Conservation (phyloP, 37 sponge, comb jelly and placozoan genomes). For the Sycon ciliatum region DNA sequence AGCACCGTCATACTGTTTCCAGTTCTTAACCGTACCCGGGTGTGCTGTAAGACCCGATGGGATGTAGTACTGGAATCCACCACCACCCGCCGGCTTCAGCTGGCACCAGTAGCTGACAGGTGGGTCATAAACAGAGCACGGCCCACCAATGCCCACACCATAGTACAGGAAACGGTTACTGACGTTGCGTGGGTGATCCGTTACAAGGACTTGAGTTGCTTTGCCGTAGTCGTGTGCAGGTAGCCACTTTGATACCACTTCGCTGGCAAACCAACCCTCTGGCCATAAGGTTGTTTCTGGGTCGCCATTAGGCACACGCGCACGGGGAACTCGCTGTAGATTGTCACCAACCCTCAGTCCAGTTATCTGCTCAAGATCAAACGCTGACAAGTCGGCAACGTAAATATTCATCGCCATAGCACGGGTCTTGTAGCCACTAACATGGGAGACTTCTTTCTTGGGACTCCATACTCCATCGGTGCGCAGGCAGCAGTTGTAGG, state of each 20-base stretch:
- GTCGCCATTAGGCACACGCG: conserved; percentile 23
- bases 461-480: neutral
- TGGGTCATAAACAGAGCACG: conserved; percentile 14
- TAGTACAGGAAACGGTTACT: conserved; percentile 5
- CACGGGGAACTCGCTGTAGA: conserved; percentile 1
- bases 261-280: neutral
- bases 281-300: too few relatives aligned
- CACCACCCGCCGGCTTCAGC: neutral
- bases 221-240: neutral
- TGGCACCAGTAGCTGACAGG: conserved; percentile 26
- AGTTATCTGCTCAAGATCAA: neutral
- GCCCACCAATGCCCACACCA: conserved; percentile 24
- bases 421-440: neutral
- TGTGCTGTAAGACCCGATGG: conserved; percentile 31
- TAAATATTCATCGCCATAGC: neutral
- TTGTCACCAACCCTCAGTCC: conserved; percentile 44
- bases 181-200: too few relatives aligned
- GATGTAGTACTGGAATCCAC: conserved; percentile 11
- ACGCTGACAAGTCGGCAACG: conserved; percentile 24
- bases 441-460: neutral
- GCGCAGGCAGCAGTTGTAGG: neutral
- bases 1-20: neutral
- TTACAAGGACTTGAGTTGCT: conserved; percentile 10
- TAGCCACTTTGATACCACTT: neutral
- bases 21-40: neutral